These are phyloP conservation scores for Archilochus colubris DNA, from an alignment of 2,113 vertebrate genomes.

Conservation along the genomic window DNA sequence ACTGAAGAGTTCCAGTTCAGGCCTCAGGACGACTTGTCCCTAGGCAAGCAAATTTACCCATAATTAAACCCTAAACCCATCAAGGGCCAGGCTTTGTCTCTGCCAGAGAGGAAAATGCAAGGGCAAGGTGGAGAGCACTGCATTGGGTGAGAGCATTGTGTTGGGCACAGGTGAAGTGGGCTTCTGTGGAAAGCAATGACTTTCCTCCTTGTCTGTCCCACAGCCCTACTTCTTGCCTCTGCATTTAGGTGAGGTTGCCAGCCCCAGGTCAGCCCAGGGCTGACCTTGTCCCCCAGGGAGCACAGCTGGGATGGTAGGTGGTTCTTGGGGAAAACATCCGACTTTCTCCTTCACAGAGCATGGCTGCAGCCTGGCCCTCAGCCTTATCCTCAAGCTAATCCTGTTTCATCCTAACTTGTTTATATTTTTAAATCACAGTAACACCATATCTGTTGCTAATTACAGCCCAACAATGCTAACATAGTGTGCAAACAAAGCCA, in stretches of 20 bases:
- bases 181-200: neutral
- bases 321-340: neutral
- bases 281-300: neutral
- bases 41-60: neutral
- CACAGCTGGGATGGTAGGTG: neutral
- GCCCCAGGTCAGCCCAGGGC: neutral
- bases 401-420: neutral
- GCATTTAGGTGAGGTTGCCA: neutral
- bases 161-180: neutral
- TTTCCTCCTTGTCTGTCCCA: neutral
- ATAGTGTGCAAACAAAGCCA: constrained; percentile 26
- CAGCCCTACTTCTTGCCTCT: neutral
- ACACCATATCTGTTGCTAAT: constrained; percentile 21
- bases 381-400: neutral
- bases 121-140: neutral
- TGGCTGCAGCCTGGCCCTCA: neutral
- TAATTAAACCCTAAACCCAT: neutral
- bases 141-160: rapidly evolving
- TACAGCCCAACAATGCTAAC: constrained; percentile 10
- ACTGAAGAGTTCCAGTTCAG: neutral
- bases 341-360: rapidly evolving
- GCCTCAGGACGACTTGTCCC: neutral
- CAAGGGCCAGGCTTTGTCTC: neutral
- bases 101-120: neutral
- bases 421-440: neutral